Evolutionary conservation across 2,797 vertebrate genomes (phyloP).

Genomic region (Brachyrhaphis roseni): DNA sequence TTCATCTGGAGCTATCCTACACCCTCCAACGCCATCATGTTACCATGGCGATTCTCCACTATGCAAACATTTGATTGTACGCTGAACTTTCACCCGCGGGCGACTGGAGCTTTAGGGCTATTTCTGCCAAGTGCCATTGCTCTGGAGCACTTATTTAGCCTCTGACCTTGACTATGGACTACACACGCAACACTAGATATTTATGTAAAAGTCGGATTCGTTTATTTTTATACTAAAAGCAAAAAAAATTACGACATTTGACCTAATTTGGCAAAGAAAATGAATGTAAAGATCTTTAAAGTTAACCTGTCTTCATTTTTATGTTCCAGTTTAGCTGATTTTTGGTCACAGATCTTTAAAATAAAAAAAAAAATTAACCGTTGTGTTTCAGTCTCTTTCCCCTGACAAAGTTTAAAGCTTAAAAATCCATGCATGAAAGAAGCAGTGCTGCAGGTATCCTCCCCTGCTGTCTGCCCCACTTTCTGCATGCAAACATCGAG

Average conservation of each 20-base stretch:
- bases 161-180: conserved; percentile 4
- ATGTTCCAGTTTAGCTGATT: background rate
- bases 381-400: background rate
- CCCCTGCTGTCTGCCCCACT: background rate
- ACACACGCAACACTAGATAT: background rate
- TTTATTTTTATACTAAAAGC: background rate
- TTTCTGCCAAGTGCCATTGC: background rate
- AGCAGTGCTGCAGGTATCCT: background rate
- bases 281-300: background rate
- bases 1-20: background rate
- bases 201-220: background rate
- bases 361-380: background rate
- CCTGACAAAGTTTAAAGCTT: too few relatives aligned
- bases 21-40: background rate
- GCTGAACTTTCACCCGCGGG: conserved; percentile 1
- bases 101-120: conserved; percentile 2
- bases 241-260: background rate
- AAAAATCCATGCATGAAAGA: background rate
- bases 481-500: background rate
- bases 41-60: background rate
- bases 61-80: background rate
- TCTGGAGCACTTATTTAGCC: conserved; percentile 3
- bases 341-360: background rate
- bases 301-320: background rate
- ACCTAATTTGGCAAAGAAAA: background rate